Base-by-base conservation (phyloP, 1,140 invertebrate genomes). In the Theocolax elegans region DNA sequence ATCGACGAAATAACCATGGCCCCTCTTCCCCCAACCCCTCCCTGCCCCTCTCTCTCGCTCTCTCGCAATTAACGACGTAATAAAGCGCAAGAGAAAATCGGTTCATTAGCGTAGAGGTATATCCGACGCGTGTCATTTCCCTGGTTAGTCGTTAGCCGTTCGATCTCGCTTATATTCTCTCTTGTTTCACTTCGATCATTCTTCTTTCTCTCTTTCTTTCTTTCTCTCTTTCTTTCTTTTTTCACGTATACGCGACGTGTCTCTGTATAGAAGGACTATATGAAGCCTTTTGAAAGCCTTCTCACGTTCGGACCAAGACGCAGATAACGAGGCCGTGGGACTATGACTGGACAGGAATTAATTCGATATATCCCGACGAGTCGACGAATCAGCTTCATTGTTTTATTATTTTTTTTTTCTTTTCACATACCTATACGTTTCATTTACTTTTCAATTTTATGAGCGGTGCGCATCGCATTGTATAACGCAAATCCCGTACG, bases 81-180 rank as follows among this genome's bases (percentile, higher is more conserved):
- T 31, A 15, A 19, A 0, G 17, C 9, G 12, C 21, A 2, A 19
- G 19, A 27, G 13, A 72, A 78, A 76, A 81, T 80, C 79, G 81
- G 80, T 83, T 83, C 80, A 82, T 82, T 83, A 83, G 81, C 80
- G 79, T 81, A n/a, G n/a, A n/a, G n/a, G n/a, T n/a, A n/a, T n/a
- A n/a, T n/a, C n/a, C n/a, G n/a, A n/a, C n/a, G n/a, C n/a, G n/a
- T n/a, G n/a, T n/a, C n/a, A n/a, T n/a, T n/a, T n/a, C n/a, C n/a
- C n/a, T n/a, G n/a, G n/a, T n/a, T n/a, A n/a, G n/a, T n/a, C n/a
- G n/a, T n/a, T n/a, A n/a, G n/a, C n/a, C n/a, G n/a, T n/a, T n/a
- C n/a, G n/a, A n/a, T n/a, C n/a, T n/a, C n/a, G 31, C 10, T 35
- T 35, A 10, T 35, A 6, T 35, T 35, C 10, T 35, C 42, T 80